phyloP scores from a whole-genome alignment of 2,888 invertebrate species.

The Eupithecia vulgata region DNA sequence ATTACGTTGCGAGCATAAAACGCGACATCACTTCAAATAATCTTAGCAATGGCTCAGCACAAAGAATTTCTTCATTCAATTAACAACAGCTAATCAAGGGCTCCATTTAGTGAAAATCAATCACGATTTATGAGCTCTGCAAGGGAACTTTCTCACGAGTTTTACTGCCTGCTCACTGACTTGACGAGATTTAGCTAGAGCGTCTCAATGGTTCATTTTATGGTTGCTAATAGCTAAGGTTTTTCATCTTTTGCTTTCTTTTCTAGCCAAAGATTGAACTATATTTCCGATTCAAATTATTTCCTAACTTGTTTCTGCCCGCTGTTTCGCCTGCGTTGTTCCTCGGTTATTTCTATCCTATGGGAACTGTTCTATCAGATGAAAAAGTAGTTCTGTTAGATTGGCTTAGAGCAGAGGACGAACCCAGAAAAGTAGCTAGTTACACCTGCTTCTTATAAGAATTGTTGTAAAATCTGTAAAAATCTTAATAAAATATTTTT shows the following conservation, averaged over 20 bases:
- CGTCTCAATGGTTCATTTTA: slow-evolving; percentile 56
- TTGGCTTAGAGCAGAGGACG: too few species aligned
- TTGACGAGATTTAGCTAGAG: slow-evolving; percentile 57
- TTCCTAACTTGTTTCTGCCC: neutral
- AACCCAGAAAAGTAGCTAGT: too few species aligned
- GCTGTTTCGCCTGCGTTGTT: too few species aligned
- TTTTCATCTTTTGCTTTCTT: slow-evolving; percentile 42
- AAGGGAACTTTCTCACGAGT: slow-evolving; percentile 72
- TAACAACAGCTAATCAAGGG: slow-evolving; percentile 71
- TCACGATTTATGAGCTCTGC: slow-evolving; percentile 68
- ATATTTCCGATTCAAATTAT: slow-evolving; percentile 10
- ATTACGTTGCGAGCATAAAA: slow-evolving; percentile 47
- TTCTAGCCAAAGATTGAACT: slow-evolving; percentile 17
- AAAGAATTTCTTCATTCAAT: slow-evolving; percentile 74
- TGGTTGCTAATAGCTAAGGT: slow-evolving; percentile 49
- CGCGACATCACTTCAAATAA: slow-evolving; percentile 57
- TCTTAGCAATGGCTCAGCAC: slow-evolving; percentile 45
- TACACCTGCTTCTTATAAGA: neutral
- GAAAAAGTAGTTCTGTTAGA: too few species aligned
- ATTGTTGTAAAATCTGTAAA: neutral
- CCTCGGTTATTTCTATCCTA: too few species aligned
- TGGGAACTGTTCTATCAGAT: too few species aligned
- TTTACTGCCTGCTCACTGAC: slow-evolving; percentile 49
- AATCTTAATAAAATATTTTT: neutral
- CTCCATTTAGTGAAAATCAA: slow-evolving; percentile 68